Evolutionary conservation across 2,113 vertebrate genomes (phyloP), one percentile per base, ranked within the genome.

Genomic region (Paraplagusia blochii): DNA sequence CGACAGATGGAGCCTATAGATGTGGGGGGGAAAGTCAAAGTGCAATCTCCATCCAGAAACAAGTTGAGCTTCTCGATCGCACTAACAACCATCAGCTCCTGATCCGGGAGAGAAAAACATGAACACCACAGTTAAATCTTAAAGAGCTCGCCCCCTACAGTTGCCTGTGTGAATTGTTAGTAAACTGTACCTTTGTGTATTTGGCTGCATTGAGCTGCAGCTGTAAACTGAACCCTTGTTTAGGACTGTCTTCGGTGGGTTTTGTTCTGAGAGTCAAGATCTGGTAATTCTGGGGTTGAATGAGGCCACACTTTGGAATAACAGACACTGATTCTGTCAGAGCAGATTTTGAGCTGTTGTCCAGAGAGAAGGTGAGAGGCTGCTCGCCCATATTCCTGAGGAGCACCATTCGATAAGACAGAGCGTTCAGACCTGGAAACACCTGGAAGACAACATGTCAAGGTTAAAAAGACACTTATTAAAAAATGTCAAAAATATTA

Each of bases 21-120:
- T 11, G 93, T 93, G 43, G 95, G 93, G 44, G 89, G 93, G 76
- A 99, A 95, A 84, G 90, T 93, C n/a, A 98, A 73, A 40, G 38
- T 85, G 44, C 83, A 86, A 3, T 74, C 76, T 36, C 81, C 83
- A 77, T 94, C 93, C 61, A 98, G 61, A 58, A 83, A 78, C 59
- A 98, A 78, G 19, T 69, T 50, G 5, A 88, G 85, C 0, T 87
- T 86, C 66, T 95, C 93, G 5, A 84, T 89, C 19, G 84, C 77
- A 71, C 88, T 92, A 19, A 81, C 64, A 50, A 98, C 85, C 16
- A 9, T 77, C 64, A 98, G 74, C 15, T 92, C 87, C 96, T 99
- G 34, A 34, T 6, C 59, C 16, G n/a, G 63, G 18, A 74, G 18
- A 58, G 13, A 57, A 7, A 59, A 16, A 48, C 8, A 42, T 14